Conservation (phyloP, 2,797 vertebrate species). For the Pogoniulus pusillus region DNA sequence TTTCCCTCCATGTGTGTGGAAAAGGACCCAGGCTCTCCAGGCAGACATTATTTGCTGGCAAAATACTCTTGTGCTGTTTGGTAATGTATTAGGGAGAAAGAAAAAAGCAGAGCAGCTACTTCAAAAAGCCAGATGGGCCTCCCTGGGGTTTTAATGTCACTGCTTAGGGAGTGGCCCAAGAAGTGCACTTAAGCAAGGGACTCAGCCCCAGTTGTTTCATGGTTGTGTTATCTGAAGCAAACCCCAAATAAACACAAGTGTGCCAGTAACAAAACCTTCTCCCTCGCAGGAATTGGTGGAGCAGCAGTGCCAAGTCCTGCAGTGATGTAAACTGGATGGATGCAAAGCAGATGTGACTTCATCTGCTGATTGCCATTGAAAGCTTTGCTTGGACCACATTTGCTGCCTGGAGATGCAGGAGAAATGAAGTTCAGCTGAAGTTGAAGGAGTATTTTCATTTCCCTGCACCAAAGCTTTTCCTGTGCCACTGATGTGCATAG, state of each 20-base stretch:
- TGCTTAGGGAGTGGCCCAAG: constrained; percentile 64
- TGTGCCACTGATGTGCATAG: not conserved
- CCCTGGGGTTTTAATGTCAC: constrained; percentile 60
- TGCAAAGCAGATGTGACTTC: constrained; percentile 81
- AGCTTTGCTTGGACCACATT: constrained; percentile 69
- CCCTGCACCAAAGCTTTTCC: not conserved
- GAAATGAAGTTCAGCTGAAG: constrained; percentile 65
- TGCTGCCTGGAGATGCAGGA: constrained; percentile 47
- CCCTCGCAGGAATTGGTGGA: constrained; percentile 53
- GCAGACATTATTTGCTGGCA: constrained; percentile 68
- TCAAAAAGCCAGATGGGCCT: constrained; percentile 71
- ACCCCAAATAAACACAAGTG: constrained; percentile 72
- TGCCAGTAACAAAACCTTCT: constrained; percentile 72
- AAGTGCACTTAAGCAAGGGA: constrained; percentile 58
- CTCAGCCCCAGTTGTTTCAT: constrained; percentile 42
- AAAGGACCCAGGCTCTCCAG: constrained; percentile 37
- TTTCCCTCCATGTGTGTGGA: constrained; percentile 35
- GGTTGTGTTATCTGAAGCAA: constrained; percentile 66
- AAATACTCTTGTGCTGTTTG: constrained; percentile 56
- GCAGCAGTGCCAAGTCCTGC: constrained; percentile 71
- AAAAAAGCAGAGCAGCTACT: not conserved
- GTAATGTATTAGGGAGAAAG: constrained; percentile 25
- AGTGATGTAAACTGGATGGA: constrained; percentile 72
- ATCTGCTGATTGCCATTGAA: constrained; percentile 71
- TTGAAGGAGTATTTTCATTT: constrained; percentile 52